Evolutionary conservation across 2,888 invertebrate genomes (phyloP).

Genomic region (Plebejus argus): DNA sequence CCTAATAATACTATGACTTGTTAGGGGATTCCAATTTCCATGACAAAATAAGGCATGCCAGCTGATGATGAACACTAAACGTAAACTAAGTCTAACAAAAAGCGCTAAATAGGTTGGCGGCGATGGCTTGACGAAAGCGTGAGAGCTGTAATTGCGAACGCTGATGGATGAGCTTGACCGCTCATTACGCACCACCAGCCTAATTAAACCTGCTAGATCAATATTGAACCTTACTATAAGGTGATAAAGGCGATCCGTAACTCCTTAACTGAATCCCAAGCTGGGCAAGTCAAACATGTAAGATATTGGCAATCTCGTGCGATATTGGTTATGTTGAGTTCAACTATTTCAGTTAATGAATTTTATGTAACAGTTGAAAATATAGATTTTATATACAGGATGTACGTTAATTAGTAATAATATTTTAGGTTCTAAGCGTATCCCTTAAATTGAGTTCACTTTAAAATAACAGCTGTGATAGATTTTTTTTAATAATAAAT

Average conservation of each 20-base stretch:
- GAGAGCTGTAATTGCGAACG: slow-evolving; percentile 71
- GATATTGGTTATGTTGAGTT: slow-evolving; percentile 35
- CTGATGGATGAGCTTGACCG: slow-evolving; percentile 58
- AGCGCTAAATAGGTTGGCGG: slow-evolving; percentile 64
- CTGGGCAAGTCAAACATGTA: slow-evolving; percentile 13
- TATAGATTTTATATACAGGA: not conserved
- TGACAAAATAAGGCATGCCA: not conserved
- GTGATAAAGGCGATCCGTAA: not conserved
- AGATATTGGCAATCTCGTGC: slow-evolving; percentile 38
- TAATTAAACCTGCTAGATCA: not conserved
- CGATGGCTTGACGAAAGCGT: slow-evolving; percentile 60
- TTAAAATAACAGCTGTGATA: no score
- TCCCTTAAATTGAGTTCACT: no score
- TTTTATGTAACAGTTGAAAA: slow-evolving; percentile 4
- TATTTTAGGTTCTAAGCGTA: not conserved
- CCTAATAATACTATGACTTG: no score
- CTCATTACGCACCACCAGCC: slow-evolving; percentile 46
- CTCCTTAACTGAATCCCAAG: not conserved
- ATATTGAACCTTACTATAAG: not conserved
- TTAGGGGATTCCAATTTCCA: no score
- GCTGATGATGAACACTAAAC: slow-evolving; percentile 3
- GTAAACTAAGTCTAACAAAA: slow-evolving; percentile 37
- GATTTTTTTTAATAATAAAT: no score
- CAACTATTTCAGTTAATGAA: slow-evolving; percentile 4
- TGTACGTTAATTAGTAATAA: not conserved